These are phyloP conservation scores for Eupsittula cactorum DNA, from an alignment of 2,113 vertebrate species.

Conservation along the genomic window DNA sequence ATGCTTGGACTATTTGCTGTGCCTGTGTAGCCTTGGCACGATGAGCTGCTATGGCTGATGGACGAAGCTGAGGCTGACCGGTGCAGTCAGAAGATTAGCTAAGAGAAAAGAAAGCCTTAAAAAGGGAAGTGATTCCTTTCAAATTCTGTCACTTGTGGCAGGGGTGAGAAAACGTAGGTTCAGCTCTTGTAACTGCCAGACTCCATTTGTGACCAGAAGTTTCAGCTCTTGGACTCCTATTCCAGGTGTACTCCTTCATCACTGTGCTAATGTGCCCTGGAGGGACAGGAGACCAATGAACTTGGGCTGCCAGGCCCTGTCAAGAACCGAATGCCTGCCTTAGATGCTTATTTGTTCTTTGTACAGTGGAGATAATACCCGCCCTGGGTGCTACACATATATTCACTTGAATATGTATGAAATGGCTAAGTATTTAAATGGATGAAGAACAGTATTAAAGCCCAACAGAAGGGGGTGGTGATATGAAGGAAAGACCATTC, in stretches of 20 bases:
- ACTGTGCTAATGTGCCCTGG: fast-evolving
- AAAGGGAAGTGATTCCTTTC: not conserved
- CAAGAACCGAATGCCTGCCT: no score
- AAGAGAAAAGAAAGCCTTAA: not conserved
- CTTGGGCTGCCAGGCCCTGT: not conserved
- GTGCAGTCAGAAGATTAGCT: not conserved
- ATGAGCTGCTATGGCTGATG: not conserved
- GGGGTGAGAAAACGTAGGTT: not conserved
- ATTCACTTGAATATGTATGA: not conserved
- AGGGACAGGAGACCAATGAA: not conserved
- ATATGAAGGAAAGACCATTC: not conserved
- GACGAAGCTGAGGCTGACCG: not conserved
- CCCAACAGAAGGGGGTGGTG: not conserved
- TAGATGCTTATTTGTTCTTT: not conserved
- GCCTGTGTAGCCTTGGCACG: not conserved
- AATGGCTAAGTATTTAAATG: not conserved
- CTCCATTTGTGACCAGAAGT: not conserved
- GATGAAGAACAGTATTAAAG: not conserved
- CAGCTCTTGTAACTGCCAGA: not conserved
- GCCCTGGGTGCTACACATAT: not conserved
- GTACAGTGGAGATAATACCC: not conserved
- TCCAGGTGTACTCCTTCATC: not conserved
- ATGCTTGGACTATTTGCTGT: not conserved
- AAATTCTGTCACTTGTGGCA: not conserved
- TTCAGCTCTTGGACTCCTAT: not conserved